A percentile compares a stretch with the other conserved stretches of the same genome.
Conservation (phyloP, 2,113 vertebrate species). For the Lepisosteus oculatus region DNA sequence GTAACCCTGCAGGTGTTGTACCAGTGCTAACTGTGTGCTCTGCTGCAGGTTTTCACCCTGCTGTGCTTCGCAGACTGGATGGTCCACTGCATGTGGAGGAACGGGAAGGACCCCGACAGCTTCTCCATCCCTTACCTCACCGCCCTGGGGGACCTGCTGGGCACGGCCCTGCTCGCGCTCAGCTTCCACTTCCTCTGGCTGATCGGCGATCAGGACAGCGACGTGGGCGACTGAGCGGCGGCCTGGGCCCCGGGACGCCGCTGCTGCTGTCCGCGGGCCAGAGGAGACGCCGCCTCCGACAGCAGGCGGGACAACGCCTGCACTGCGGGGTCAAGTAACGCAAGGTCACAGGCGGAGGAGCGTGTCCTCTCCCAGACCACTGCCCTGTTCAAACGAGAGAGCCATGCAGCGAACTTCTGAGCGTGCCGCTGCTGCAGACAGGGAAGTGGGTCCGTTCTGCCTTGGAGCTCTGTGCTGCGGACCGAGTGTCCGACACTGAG, state of each 20-base stretch:
- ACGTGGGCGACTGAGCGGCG: conserved; percentile 81
- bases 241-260: neutral
- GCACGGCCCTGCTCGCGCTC: conserved; percentile 86
- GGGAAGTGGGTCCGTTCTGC: too few species aligned
- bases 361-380: too few species aligned
- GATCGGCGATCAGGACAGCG: conserved; percentile 91
- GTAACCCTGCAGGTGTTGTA: neutral
- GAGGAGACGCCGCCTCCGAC: too few species aligned
- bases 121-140: conserved; percentile 97
- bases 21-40: neutral
- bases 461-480: too few species aligned
- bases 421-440: too few species aligned
- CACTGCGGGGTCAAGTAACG: too few species aligned
- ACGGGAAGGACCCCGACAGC: conserved; percentile 93
- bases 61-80: conserved; percentile 93
- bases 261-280: too few species aligned
- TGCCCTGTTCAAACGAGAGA: too few species aligned
- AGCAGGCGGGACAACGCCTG: too few species aligned
- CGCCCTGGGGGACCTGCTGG: conserved; percentile 87
- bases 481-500: too few species aligned
- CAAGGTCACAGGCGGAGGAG: too few species aligned
- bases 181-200: conserved; percentile 95
- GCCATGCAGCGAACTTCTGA: too few species aligned
- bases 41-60: conserved; percentile 79
- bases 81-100: conserved; percentile 93